Evolutionary conservation across 2,113 vertebrate species (phyloP).

Genomic region (Illadopsis cleaveri): DNA sequence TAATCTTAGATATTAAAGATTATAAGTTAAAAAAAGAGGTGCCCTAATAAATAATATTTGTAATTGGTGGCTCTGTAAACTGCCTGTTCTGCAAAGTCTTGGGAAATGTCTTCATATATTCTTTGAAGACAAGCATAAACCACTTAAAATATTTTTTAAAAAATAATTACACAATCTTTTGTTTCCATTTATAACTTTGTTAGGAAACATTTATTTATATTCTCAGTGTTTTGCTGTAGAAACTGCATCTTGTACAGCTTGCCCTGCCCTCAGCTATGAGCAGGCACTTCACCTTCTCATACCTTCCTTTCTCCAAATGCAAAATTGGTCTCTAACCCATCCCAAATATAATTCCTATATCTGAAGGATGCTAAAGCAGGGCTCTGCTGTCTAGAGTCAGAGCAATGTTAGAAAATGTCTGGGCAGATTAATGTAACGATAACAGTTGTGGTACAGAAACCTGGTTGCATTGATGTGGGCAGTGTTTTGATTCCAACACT

Average conservation of each 20-base stretch:
- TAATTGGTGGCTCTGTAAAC: neutral
- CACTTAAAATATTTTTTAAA: neutral
- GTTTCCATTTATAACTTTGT: neutral
- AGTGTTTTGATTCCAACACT: neutral
- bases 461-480: neutral
- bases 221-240: neutral
- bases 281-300: neutral
- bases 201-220: neutral
- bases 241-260: neutral
- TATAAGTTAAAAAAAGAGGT: neutral
- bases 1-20: neutral
- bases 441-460: neutral
- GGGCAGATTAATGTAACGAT: neutral
- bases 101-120: neutral
- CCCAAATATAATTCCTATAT: neutral
- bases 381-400: neutral
- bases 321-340: neutral
- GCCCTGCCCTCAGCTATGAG: neutral
- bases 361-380: neutral
- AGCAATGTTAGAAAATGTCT: neutral
- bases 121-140: neutral
- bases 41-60: neutral
- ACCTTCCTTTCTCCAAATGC: neutral
- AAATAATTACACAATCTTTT: neutral
- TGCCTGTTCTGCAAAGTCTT: accelerated